Evolutionary conservation across 2,113 vertebrate species (phyloP), one percentile per base, ranked within the genome.

Genomic region (Lepisosteus oculatus): DNA sequence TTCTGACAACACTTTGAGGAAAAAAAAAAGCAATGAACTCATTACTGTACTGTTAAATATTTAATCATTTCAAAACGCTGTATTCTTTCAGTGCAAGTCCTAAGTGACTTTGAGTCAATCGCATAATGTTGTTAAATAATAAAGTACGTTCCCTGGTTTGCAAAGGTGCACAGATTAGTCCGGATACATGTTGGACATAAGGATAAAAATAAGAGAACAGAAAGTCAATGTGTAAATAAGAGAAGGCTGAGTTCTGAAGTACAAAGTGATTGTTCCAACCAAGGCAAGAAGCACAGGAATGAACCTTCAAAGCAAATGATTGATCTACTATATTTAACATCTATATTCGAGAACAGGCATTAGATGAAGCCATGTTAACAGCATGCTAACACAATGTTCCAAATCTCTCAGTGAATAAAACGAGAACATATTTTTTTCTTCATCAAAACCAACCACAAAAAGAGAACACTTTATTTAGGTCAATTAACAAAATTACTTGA

Each of bases 21-120:
- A 29, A 29, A 29, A 29, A 29, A 43, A 8, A 80, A 75, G 44
- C 54, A 59, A 59, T 12, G n/a, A 42, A 44, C 69, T 73, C 77
- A 74, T 79, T 77, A 76, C 54, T 71, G 70, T 85, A 81, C 74
- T 79, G 84, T 87, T 83, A 89, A 85, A 85, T 77, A 82, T 91
- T 91, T 91, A 89, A 88, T 91, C 79, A 63, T 68, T 88, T 88
- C 85, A 89, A 81, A 85, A 84, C 80, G 78, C 80, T 71, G 66
- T 78, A 80, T 80, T 87, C 75, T 89, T 81, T 89, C 87, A 87
- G 85, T 89, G 85, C 88, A 89, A 79, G 74, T 83, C 79, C 80
- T 79, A 80, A 87, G 87, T 81, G 77, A 84, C 64, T 80, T 73
- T 29, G 51, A 81, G 76, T 82, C 2, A 69, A 62, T 82, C 66